Evolutionary conservation across 2,888 invertebrate genomes (phyloP).

Genomic region (Ophion costatus): DNA sequence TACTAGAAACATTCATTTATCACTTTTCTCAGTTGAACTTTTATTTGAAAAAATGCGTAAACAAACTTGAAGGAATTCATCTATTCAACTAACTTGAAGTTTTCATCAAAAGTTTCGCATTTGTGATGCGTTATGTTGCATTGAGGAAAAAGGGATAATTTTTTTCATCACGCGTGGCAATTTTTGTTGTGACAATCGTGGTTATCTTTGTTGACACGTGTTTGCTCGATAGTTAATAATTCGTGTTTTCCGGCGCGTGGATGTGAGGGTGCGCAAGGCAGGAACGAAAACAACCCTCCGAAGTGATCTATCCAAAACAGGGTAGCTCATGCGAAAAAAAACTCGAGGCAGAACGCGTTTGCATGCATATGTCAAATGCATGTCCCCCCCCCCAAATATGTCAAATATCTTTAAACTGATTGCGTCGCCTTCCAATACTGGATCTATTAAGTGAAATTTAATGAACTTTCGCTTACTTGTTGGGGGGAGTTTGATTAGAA

Average conservation of each 20-base stretch:
- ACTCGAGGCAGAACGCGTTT: neutral
- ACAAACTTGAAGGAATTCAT: no score
- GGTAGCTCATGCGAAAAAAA: neutral
- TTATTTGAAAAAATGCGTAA: no score
- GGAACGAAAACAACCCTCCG: neutral
- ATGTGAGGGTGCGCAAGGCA: slow-evolving; percentile 7
- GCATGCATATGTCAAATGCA: slow-evolving; percentile 11
- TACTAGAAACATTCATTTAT: no score
- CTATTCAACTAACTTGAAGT: neutral
- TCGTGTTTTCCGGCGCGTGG: slow-evolving; percentile 1
- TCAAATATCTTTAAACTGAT: neutral
- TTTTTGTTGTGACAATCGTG: neutral
- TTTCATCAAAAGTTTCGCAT: neutral
- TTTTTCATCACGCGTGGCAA: neutral
- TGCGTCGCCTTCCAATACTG: neutral
- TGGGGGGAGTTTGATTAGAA: neutral
- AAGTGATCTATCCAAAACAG: neutral
- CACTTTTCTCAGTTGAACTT: no score
- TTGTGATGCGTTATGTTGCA: neutral
- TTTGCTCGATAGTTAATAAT: neutral
- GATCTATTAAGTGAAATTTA: neutral
- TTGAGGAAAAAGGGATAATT: neutral
- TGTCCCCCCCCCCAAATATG: neutral
- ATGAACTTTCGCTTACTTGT: neutral
- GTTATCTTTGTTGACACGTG: slow-evolving; percentile 1